Conservation (phyloP, 2,797 vertebrate species). For the Sphenopsis melanotis region DNA sequence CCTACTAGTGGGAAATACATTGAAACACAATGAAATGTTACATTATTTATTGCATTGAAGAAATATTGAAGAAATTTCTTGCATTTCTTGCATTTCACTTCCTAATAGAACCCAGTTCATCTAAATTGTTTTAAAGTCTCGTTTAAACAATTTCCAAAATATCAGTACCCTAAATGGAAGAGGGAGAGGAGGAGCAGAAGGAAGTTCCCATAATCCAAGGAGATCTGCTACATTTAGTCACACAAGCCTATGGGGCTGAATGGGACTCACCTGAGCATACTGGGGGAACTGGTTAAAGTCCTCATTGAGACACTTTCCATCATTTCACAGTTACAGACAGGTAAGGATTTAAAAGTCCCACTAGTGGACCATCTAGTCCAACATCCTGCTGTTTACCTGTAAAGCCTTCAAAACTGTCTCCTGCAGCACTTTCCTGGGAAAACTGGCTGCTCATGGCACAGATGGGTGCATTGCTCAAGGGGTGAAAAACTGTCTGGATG, state of each 20-base stretch:
- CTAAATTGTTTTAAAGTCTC: neutral
- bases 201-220: neutral
- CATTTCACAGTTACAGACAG: neutral
- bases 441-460: neutral
- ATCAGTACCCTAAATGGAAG: neutral
- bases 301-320: neutral
- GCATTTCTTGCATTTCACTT: neutral
- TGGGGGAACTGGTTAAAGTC: neutral
- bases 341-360: neutral
- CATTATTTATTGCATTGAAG: neutral
- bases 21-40: neutral
- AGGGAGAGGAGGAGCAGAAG: neutral
- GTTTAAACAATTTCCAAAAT: neutral
- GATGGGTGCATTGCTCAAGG: neutral
- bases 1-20: neutral
- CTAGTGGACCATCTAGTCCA: neutral
- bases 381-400: neutral
- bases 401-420: neutral
- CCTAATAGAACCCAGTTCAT: neutral
- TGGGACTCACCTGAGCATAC: neutral
- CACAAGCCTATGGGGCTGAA: neutral
- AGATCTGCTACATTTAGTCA: neutral
- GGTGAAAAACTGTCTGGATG: neutral
- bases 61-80: neutral
- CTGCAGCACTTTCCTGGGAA: neutral